Percentiles rank a stretch among this genome's conserved stretches.
Evolutionary conservation across 2,113 vertebrate species (phyloP).

Genomic region (Pelecanus crispus): DNA sequence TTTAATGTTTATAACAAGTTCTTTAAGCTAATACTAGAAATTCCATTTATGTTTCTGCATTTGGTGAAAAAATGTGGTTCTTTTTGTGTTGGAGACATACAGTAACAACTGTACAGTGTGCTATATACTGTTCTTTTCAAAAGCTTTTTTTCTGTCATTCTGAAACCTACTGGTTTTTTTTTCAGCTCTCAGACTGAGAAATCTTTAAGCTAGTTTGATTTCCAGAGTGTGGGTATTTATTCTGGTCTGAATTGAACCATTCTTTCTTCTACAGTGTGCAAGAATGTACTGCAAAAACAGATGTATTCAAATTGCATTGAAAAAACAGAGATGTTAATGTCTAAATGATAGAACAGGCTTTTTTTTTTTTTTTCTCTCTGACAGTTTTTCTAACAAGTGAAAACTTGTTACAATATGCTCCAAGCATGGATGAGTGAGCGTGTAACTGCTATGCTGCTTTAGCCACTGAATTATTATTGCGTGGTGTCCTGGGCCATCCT

Average conservation of each 20-base stretch:
- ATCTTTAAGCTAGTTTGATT: not conserved
- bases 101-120: not conserved
- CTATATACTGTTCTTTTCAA: not conserved
- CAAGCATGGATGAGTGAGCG: fast-evolving
- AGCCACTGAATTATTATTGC: not conserved
- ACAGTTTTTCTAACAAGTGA: not conserved
- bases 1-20: not conserved
- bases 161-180: not conserved
- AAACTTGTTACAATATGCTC: not conserved
- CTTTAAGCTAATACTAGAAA: not conserved
- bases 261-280: not conserved
- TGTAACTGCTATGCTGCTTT: not conserved
- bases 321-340: not conserved
- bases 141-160: not conserved
- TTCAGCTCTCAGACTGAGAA: not conserved
- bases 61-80: not conserved
- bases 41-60: not conserved
- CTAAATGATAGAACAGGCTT: not conserved
- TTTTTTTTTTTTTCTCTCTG: not conserved
- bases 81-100: not conserved
- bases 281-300: not conserved
- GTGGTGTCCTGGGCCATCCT: not conserved
- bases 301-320: not conserved
- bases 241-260: not conserved
- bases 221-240: not conserved